These are phyloP conservation scores for Tachystola acroxantha DNA, from an alignment of 2,888 invertebrate genomes.

Conservation along the genomic window DNA sequence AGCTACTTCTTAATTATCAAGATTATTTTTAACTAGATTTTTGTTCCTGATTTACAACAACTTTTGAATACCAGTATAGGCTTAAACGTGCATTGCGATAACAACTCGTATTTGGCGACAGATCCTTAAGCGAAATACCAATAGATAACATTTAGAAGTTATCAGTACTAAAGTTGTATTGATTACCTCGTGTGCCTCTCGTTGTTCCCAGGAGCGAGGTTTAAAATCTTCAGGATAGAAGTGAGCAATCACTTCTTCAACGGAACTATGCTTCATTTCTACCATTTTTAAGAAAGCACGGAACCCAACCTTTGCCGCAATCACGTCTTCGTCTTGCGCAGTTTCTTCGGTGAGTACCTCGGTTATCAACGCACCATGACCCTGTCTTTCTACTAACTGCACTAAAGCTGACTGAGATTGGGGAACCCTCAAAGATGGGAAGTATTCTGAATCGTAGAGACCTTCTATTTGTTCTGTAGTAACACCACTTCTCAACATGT, in stretches of 20 bases:
- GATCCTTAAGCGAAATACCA: too few relatives aligned
- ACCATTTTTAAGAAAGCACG: slow-evolving; percentile 92
- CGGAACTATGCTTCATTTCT: slow-evolving; percentile 86
- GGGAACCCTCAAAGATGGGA: slow-evolving; percentile 87
- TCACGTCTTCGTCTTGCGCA: slow-evolving; percentile 84
- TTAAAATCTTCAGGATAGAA: slow-evolving; percentile 91
- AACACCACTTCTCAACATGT: slow-evolving; percentile 86
- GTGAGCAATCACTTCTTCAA: slow-evolving; percentile 90
- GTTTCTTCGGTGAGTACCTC: slow-evolving; percentile 90
- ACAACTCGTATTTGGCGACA: too few relatives aligned
- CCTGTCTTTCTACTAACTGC: slow-evolving; percentile 89
- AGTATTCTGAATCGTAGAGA: slow-evolving; percentile 87
- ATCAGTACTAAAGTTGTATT: too few relatives aligned
- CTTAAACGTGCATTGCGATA: too few relatives aligned
- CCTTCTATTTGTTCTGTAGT: slow-evolving; percentile 86
- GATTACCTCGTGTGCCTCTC: slow-evolving; percentile 81
- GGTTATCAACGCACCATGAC: slow-evolving; percentile 88
- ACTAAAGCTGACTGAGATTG: slow-evolving; percentile 92
- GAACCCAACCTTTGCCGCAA: slow-evolving; percentile 90
- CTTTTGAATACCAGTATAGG: too few relatives aligned
- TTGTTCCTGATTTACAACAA: too few relatives aligned
- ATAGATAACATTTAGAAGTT: too few relatives aligned
- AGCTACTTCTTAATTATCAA: too few relatives aligned
- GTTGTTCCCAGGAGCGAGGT: slow-evolving; percentile 88
- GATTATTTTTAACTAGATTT: too few relatives aligned